Evolutionary conservation across 2,113 vertebrate species (phyloP), one percentile per base, ranked within the genome.

Genomic region (Phrynosoma platyrhinos): DNA sequence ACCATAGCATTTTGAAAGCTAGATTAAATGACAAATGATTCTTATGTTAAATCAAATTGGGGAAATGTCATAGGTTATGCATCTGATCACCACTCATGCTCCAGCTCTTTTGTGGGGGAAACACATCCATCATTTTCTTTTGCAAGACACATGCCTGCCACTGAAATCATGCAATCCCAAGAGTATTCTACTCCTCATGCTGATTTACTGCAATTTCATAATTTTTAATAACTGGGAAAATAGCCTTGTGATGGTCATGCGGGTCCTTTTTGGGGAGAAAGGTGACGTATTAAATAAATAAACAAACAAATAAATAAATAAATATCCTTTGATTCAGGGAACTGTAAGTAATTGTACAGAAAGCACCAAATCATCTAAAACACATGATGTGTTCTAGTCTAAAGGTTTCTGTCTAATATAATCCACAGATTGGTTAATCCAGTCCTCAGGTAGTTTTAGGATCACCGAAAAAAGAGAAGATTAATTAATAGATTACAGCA

Each of bases 401-500:
- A 27, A 30, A 80, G 10, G 52, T 58, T 80, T 10, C 42, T 78
- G 12, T 78, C 21, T 81, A 81, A 81, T 55, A 47, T 53, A 53
- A 16, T 79, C 53, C 55, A 58, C 77, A 62, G 4, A 36, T 3
- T 66, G 23, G 32, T 25, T 68, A 47, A 66, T 40, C 62, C 62
- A 82, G 62, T 36, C 25, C 81, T 82, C 12, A 32, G 42, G 47
- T 40, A 14, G 30, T 40, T 5, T 91, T 91, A 85, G 79, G 90
- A 1, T 21, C 5, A 87, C 83, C 20, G 82, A 89, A 66, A 83
- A 84, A 80, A 90, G 66, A 71, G 40, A 52, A 69, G 40, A 92
- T 84, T 88, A 94, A 89, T 84, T 84, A 93, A 86, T 64, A 87
- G 82, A 81, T n/a, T 42, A 86, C 84, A 30, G 85, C 86, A 62